A percentile compares a stretch with the other conserved stretches of the same genome.
phyloP scores from a whole-genome alignment of 2,888 invertebrate genomes.

The Vanessa cardui region DNA sequence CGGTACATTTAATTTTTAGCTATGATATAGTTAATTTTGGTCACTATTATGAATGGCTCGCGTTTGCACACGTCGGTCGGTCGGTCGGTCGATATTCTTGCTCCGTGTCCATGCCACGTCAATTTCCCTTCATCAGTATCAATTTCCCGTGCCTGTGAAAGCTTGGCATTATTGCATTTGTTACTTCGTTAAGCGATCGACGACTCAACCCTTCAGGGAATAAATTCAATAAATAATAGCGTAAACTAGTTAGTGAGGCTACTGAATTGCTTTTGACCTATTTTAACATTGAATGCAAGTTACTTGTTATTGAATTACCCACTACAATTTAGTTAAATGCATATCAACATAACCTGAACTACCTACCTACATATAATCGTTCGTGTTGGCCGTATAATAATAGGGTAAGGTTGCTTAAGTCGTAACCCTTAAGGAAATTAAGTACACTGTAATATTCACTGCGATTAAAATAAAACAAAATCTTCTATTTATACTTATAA shows the following conservation, averaged over 20 bases:
- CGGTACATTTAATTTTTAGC: too few relatives aligned
- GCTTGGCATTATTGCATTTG: slow-evolving; percentile 29
- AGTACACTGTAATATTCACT: too few relatives aligned
- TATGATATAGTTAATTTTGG: too few relatives aligned
- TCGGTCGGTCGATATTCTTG: not conserved
- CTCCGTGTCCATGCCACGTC: not conserved
- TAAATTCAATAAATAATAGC: slow-evolving; percentile 27
- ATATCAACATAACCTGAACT: too few relatives aligned
- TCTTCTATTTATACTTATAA: too few relatives aligned
- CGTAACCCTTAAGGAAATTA: too few relatives aligned
- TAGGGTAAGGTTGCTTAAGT: too few relatives aligned
- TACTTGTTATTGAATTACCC: not conserved
- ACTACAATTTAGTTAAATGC: not conserved
- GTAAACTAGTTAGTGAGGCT: slow-evolving; percentile 19
- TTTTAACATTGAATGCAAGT: not conserved
- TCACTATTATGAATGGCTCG: too few relatives aligned
- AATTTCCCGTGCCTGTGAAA: slow-evolving; percentile 31
- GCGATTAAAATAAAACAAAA: too few relatives aligned
- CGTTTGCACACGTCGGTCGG: not conserved
- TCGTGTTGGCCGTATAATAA: too few relatives aligned
- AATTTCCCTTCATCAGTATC: slow-evolving; percentile 30
- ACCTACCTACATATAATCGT: too few relatives aligned
- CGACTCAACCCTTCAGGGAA: slow-evolving; percentile 17
- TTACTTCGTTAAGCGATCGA: slow-evolving; percentile 16
- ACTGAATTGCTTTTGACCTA: slow-evolving; percentile 16